Conservation (phyloP, 2,888 invertebrate species). For the Clunio marinus region DNA sequence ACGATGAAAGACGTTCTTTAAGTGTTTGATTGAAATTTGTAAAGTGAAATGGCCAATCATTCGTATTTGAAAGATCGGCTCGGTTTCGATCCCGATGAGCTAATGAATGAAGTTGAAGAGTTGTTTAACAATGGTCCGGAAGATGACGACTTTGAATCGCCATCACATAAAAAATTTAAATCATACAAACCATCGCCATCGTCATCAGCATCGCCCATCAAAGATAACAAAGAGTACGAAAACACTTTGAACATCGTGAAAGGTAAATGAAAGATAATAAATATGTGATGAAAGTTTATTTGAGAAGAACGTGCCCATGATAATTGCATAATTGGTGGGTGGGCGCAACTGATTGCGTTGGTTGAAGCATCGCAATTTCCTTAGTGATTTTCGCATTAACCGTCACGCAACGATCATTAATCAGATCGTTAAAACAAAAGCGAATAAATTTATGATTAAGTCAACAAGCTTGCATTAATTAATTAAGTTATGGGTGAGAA, state of each 20-base stretch:
- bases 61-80: conserved; percentile 77
- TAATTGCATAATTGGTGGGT: conserved; percentile 2
- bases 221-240: conserved; percentile 28
- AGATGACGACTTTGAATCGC: conserved; percentile 28
- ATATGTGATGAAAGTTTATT: background rate
- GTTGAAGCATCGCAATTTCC: too few species aligned
- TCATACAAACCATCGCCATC: conserved; percentile 33
- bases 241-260: conserved; percentile 25
- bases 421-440: conserved; percentile 9
- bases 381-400: background rate
- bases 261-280: conserved; percentile 22
- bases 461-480: conserved; percentile 3
- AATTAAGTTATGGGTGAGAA: background rate
- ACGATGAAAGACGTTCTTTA: background rate
- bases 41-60: conserved; percentile 29
- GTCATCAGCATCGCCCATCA: conserved; percentile 24
- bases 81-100: conserved; percentile 76
- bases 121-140: conserved; percentile 55
- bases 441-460: background rate
- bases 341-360: background rate
- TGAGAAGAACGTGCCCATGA: conserved; percentile 23
- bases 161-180: conserved; percentile 38
- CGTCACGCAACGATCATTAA: background rate
- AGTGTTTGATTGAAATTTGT: background rate
- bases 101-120: conserved; percentile 61